These are phyloP conservation scores for Erythrocebus patas DNA, from an alignment of 2,113 vertebrate genomes.

Conservation along the genomic window DNA sequence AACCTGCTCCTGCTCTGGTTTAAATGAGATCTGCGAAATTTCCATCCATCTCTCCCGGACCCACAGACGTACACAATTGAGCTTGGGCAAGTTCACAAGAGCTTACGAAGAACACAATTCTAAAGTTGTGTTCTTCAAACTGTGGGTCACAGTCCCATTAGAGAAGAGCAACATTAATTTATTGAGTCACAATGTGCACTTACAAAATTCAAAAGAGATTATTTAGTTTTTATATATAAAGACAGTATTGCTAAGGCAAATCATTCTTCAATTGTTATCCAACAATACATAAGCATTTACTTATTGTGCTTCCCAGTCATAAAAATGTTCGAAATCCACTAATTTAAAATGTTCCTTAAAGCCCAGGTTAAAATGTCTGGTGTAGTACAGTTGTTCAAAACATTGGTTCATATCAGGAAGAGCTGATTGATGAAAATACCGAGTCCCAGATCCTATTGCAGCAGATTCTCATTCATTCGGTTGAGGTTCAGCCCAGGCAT, in stretches of 20 bases:
- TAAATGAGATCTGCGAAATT: background rate
- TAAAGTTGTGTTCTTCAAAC: background rate
- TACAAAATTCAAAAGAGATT: background rate
- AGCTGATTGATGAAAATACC: background rate
- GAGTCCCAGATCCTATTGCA: accelerated
- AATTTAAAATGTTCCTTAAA: background rate
- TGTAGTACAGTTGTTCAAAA: background rate
- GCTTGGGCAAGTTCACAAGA: background rate
- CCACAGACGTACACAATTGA: too few species aligned
- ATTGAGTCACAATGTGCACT: background rate
- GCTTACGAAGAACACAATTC: background rate
- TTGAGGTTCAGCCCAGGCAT: background rate
- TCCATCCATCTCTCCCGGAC: too few species aligned
- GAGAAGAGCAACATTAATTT: background rate
- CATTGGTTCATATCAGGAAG: background rate
- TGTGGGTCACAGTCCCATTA: background rate
- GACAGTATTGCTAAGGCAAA: background rate
- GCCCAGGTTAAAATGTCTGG: background rate
- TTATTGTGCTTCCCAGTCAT: background rate
- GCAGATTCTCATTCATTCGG: background rate
- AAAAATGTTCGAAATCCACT: background rate
- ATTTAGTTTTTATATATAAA: background rate
- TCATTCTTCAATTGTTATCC: background rate
- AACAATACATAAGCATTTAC: background rate
- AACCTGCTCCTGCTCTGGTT: background rate